These are phyloP conservation scores for Sylvia atricapilla DNA, from an alignment of 2,113 vertebrate genomes.

Conservation along the genomic window DNA sequence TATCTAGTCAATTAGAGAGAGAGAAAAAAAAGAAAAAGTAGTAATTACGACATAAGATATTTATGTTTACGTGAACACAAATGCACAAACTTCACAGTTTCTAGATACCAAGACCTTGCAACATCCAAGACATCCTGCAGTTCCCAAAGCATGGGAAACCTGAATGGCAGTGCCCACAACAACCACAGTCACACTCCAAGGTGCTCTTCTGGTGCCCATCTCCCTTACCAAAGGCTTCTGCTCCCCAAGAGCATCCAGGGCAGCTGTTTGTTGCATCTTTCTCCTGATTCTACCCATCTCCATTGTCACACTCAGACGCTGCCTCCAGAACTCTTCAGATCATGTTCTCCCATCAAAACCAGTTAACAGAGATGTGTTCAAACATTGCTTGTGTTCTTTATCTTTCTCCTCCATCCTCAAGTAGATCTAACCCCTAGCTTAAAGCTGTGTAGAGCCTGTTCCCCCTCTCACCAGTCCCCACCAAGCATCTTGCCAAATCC, in stretches of 20 bases:
- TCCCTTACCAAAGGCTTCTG: neutral
- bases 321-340: neutral
- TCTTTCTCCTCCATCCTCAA: neutral
- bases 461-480: neutral
- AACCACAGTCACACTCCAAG: neutral
- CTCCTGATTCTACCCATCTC: neutral
- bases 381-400: neutral
- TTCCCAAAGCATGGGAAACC: neutral
- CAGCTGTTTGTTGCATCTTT: neutral
- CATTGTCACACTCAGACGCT: neutral
- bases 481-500: neutral
- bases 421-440: neutral
- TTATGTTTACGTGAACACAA: neutral
- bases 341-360: neutral
- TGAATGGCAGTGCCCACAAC: neutral
- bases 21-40: neutral
- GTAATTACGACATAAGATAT: neutral
- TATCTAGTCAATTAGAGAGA: constrained; percentile 73
- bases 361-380: neutral
- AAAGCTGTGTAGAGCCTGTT: neutral
- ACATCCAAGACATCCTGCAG: neutral
- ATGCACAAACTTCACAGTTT: neutral
- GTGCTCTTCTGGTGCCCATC: neutral
- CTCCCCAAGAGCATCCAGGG: neutral
- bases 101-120: neutral